Evolutionary conservation across 2,113 vertebrate genomes (phyloP), one percentile per base, ranked within the genome.

Genomic region (Periophthalmus modestus): DNA sequence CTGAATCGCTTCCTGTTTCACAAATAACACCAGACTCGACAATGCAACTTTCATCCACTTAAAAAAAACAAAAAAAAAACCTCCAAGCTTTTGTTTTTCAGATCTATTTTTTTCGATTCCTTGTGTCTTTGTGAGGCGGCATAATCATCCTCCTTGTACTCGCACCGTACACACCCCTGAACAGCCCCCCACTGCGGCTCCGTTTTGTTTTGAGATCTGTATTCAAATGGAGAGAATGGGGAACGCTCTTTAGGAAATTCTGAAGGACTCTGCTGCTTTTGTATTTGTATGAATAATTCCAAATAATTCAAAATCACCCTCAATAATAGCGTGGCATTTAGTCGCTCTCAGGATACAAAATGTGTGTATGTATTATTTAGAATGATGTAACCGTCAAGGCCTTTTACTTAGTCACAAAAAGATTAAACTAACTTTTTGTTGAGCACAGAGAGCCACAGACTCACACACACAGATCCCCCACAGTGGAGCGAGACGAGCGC

Each of bases 1-100:
- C 1, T 10, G 6, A 43, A 7, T 43, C 7, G 7, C 7, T 82
- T 66, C 68, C 62, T 15, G 63, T 72, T 46, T 74, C 69, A 81
- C 80, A 79, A 86, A 73, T 84, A 52, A 18, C 12, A 47, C 13
- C 46, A 47, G 46, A 52, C 48, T 52, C 18, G 48, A 9, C 21
- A 57, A 28, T 28, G 57, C 57, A 28, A 28, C 21, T 59, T 28
- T 18, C 16, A 19, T 52, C 50, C 50, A 43, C 2, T 0, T 2
- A 23, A 15, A 15, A 13, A 15, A 59, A 59, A 59, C 28, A 2
- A 55, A 55, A 19, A 55, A n/a, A 54, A 2, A n/a, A 2, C n/a
- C 7, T 24, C 4, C 4, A 24, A 58, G 9, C 23, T 59, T 59
- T 59, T 15, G 5, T 33, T 18, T n/a, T 16, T 33, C 6, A 1